Evolutionary conservation across 2,888 invertebrate species (phyloP).

Genomic region (Ferrisia virgata): DNA sequence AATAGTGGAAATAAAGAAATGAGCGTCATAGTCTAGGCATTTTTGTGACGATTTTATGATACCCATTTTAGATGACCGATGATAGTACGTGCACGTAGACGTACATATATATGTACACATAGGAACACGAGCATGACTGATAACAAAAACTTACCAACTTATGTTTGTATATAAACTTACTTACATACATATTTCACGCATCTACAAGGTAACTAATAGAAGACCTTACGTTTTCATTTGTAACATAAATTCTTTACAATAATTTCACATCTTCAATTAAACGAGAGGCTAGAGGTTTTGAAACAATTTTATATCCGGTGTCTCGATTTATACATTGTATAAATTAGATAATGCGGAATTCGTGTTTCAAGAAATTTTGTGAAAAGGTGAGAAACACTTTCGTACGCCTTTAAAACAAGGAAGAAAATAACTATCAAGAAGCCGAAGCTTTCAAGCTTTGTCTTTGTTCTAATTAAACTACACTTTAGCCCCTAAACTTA

Average conservation of each 20-base stretch:
- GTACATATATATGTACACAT: no score
- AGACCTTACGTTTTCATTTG: not conserved
- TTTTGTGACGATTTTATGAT: no score
- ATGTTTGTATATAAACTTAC: no score
- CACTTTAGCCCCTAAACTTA: not conserved
- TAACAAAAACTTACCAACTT: no score
- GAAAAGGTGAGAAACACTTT: slow-evolving; percentile 6
- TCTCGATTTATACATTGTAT: not conserved
- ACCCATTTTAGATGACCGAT: no score
- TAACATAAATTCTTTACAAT: not conserved
- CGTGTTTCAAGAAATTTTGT: not conserved
- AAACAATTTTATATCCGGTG: not conserved
- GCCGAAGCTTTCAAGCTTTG: not conserved
- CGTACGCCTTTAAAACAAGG: not conserved
- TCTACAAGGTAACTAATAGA: no score
- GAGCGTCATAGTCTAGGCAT: no score
- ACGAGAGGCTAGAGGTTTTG: not conserved
- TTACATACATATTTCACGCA: no score
- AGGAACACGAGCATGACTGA: no score
- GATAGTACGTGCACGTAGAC: no score
- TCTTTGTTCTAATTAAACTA: slow-evolving; percentile 3
- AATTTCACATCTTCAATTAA: not conserved
- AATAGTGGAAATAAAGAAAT: no score
- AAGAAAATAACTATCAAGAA: not conserved
- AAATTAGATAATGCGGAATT: slow-evolving; percentile 11